Percentiles rank a stretch among this genome's conserved stretches.
These are phyloP conservation scores for Anabas testudineus DNA, from an alignment of 2,797 vertebrate genomes.

Conservation along the genomic window DNA sequence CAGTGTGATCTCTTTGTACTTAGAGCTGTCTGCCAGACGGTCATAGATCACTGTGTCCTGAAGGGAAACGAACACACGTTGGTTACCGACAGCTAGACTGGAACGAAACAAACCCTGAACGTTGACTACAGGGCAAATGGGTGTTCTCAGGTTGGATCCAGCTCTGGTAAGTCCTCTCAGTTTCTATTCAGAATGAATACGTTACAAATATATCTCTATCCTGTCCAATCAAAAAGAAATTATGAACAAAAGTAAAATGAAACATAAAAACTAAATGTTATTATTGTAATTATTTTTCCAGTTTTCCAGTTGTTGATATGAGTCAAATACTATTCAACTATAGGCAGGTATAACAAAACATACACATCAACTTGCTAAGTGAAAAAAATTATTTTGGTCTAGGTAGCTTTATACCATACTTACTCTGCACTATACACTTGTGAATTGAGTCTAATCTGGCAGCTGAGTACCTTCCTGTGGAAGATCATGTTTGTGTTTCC, in stretches of 20 bases:
- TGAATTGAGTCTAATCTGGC: not conserved
- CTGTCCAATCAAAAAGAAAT: not conserved
- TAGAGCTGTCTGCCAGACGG: constrained; percentile 94
- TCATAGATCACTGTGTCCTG: constrained; percentile 99
- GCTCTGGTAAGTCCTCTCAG: not conserved
- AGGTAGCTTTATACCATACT: not conserved
- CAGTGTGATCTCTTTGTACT: constrained; percentile 97
- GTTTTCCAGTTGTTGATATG: not conserved
- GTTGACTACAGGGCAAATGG: not conserved
- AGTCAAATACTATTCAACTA: not conserved
- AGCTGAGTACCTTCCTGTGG: not conserved
- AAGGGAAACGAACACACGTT: constrained; percentile 64
- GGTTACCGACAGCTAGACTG: constrained; percentile 49
- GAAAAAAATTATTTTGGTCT: not conserved
- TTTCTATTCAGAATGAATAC: not conserved
- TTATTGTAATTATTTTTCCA: too few species aligned
- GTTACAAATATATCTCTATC: not conserved
- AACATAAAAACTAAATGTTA: not conserved
- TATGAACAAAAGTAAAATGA: not conserved
- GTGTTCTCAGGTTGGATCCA: not conserved
- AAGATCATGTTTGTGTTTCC: constrained; percentile 8
- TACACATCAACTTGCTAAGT: not conserved
- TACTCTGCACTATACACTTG: not conserved
- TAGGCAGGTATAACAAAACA: not conserved
- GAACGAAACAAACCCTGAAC: constrained; percentile 28